These are phyloP conservation scores for Paramisgurnus dabryanus DNA, from an alignment of 2,113 vertebrate genomes.

Conservation along the genomic window DNA sequence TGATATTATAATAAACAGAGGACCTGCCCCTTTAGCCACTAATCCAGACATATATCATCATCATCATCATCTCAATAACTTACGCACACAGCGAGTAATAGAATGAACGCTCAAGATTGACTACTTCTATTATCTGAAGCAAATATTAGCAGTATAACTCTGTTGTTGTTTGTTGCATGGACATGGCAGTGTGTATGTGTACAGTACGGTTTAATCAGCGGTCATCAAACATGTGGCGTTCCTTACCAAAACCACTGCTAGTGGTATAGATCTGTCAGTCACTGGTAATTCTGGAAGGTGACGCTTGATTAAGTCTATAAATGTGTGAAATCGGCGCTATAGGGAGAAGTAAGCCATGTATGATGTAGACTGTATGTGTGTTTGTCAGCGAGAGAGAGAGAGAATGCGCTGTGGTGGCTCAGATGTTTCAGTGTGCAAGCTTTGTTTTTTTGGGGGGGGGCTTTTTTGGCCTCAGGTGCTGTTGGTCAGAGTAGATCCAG, in stretches of 20 bases:
- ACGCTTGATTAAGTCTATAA: conserved; percentile 21
- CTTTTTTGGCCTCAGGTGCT: conserved; percentile 68
- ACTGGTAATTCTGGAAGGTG: not conserved
- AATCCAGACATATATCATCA: conserved; percentile 57
- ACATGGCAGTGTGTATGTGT: conserved; percentile 25
- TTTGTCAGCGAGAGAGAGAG: conserved; percentile 11
- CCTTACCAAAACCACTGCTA: not conserved
- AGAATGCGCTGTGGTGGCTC: conserved; percentile 48
- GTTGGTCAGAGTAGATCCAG: conserved; percentile 73
- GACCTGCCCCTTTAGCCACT: conserved; percentile 72
- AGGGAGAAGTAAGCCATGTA: conserved; percentile 18
- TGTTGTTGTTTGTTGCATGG: conserved; percentile 4
- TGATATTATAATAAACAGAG: conserved; percentile 60
- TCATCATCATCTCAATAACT: conserved; percentile 46
- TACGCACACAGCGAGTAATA: not conserved
- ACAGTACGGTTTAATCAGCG: conserved; percentile 1
- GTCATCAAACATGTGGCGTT: conserved; percentile 2
- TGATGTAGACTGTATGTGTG: conserved; percentile 37
- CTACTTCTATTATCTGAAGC: conserved; percentile 24
- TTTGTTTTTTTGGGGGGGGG: conserved; percentile 23
- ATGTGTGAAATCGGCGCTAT: conserved; percentile 15
- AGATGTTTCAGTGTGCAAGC: conserved; percentile 35
- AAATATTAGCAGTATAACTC: conserved; percentile 29
- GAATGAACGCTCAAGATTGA: conserved; percentile 32
- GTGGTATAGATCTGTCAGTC: not conserved